Conservation (phyloP, 2,113 vertebrate genomes). For the Emberiza fucata region DNA sequence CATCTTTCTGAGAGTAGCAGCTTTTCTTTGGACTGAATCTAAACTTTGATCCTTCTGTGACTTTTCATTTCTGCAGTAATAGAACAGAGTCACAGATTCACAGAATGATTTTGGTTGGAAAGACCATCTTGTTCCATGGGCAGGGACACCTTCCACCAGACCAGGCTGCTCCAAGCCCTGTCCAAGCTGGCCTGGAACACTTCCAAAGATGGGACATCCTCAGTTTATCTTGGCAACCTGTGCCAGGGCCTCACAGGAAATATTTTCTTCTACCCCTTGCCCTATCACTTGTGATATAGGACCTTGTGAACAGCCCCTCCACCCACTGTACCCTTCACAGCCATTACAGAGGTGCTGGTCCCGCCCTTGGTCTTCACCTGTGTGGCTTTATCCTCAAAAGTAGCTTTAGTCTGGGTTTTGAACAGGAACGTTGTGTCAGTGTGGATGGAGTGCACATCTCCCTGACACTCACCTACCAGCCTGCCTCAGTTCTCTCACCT, state of each 20-base stretch:
- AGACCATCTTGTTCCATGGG: accelerated
- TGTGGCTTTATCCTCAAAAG: not conserved
- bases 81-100: not conserved
- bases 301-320: not conserved
- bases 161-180: not conserved
- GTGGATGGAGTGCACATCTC: not conserved
- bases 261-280: not conserved
- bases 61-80: not conserved
- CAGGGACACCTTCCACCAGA: not conserved
- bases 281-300: too few relatives aligned
- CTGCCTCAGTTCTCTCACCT: not conserved
- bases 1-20: not conserved
- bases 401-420: not conserved
- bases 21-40: not conserved
- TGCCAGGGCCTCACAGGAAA: not conserved
- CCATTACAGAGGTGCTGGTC: not conserved
- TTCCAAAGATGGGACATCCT: not conserved
- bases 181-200: not conserved
- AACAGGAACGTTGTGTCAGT: not conserved
- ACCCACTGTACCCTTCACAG: not conserved
- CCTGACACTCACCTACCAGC: not conserved
- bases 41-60: not conserved
- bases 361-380: not conserved
- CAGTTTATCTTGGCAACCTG: not conserved
- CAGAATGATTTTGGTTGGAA: not conserved